These are phyloP conservation scores for Chloroceryle aenea DNA, from an alignment of 2,113 vertebrate genomes.

Conservation along the genomic window DNA sequence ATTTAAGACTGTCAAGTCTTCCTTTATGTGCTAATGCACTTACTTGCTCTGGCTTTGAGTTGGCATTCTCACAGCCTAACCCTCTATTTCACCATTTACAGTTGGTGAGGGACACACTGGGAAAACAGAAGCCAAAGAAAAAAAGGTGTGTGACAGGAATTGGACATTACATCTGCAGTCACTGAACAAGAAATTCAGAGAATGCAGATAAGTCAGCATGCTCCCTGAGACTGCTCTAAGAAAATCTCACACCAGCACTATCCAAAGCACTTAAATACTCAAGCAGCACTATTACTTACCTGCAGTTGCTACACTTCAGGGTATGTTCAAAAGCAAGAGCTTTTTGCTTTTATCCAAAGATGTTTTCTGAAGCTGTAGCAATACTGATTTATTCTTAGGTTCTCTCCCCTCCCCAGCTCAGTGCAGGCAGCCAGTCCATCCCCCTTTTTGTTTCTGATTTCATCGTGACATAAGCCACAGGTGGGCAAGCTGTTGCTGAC, in stretches of 20 bases:
- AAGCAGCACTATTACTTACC: background rate
- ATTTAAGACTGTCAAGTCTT: background rate
- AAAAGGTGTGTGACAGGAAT: no score
- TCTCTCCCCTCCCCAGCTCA: background rate
- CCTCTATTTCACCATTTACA: background rate
- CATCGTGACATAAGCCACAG: rapidly evolving
- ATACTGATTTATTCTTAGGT: no score
- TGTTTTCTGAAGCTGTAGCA: background rate
- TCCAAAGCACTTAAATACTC: background rate
- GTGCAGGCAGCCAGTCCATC: rapidly evolving
- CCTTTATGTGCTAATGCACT: background rate
- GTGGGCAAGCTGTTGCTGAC: background rate
- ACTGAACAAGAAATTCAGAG: background rate
- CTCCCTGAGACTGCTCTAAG: background rate
- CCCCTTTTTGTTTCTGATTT: background rate
- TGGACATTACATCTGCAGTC: background rate
- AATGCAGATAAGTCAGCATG: background rate
- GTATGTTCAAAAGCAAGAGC: background rate
- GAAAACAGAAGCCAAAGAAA: background rate
- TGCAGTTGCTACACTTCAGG: background rate
- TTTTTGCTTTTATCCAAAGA: background rate
- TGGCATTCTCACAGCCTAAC: background rate
- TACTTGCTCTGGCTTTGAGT: background rate
- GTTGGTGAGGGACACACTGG: background rate
- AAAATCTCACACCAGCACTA: background rate